Evolutionary conservation across 2,797 vertebrate species (phyloP), one percentile per base, ranked within the genome.

Genomic region (Arnoldichthys spilopterus): DNA sequence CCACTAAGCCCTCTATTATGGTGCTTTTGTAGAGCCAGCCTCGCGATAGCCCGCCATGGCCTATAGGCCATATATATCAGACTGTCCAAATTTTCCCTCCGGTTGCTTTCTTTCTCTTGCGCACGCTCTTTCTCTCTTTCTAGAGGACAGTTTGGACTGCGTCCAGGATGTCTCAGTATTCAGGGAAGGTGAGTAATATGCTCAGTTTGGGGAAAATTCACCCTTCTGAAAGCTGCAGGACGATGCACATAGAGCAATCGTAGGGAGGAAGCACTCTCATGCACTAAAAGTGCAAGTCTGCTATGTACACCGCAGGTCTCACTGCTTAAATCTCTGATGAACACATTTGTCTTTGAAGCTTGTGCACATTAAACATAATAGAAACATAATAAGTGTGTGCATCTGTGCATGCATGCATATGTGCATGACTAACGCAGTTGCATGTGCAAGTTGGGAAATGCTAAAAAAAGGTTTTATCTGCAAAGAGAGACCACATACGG

Each of bases 101-200:
- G 26, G 28, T 37, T 28, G 40, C 53, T 80, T 67, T 64, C 74
- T 67, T 76, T 83, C 81, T 85, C 89, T 90, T 83, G 89, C 6
- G 11, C 30, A 34, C 8, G 16, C 59, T 18, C 58, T 84, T 82
- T 85, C 89, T 91, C 84, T 90, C 87, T 87, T 84, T 91, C 20
- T 87, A 85, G 66, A 70, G 69, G 80, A 88, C 81, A 84, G 79
- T 88, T 89, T 90, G 91, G 87, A 86, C 76, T 82, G 62, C 84
- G 83, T 85, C 84, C 85, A 82, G 90, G 89, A 96, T 96, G 96
- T 94, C 94, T 79, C 95, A 95, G 77, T 94, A 95, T 91, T 97
- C 95, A 2, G 96, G 95, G 91, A 96, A 97, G 94, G 96, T 97
- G 92, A 96, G 95, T 95, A 89, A 37, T 34, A 20, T 8, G 22